Evolutionary conservation across 2,888 invertebrate species (phyloP).

Genomic region (Epirrita christyi): DNA sequence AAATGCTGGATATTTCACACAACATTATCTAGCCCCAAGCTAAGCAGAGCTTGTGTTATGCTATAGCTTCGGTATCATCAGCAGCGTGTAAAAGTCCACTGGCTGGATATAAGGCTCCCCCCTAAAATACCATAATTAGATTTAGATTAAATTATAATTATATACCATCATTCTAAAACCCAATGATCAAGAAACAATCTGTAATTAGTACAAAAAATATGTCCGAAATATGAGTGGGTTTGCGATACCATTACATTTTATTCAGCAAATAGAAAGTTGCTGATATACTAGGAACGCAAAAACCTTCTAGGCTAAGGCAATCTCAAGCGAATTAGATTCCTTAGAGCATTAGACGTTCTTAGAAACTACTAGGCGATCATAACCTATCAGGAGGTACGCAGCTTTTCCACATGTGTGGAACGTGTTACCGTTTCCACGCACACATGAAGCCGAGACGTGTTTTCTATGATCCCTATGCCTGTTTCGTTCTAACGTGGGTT

Average conservation of each 20-base stretch:
- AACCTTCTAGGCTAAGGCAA: conserved; percentile 20
- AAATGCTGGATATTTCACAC: too few relatives aligned
- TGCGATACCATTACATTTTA: not conserved
- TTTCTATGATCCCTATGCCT: conserved; percentile 71
- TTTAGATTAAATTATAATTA: too few relatives aligned
- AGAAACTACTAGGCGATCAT: conserved; percentile 80
- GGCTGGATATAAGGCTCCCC: too few relatives aligned
- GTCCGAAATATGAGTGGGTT: too few relatives aligned
- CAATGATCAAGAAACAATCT: too few relatives aligned
- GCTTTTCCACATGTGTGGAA: conserved; percentile 61
- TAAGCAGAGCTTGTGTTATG: too few relatives aligned
- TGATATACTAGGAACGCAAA: conserved; percentile 1
- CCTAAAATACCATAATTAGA: too few relatives aligned
- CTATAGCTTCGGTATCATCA: too few relatives aligned
- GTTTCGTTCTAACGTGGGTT: conserved; percentile 50
- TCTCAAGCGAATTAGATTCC: conserved; percentile 60
- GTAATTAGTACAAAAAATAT: too few relatives aligned
- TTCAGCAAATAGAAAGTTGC: not conserved
- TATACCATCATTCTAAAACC: too few relatives aligned
- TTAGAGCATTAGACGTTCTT: conserved; percentile 82
- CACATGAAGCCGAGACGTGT: conserved; percentile 55
- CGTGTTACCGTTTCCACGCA: conserved; percentile 61
- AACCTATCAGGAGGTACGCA: conserved; percentile 63
- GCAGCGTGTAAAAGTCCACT: too few relatives aligned
- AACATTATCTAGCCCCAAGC: too few relatives aligned